phyloP scores from a whole-genome alignment of 2,888 invertebrate genomes.

The Nyleta sp. region DNA sequence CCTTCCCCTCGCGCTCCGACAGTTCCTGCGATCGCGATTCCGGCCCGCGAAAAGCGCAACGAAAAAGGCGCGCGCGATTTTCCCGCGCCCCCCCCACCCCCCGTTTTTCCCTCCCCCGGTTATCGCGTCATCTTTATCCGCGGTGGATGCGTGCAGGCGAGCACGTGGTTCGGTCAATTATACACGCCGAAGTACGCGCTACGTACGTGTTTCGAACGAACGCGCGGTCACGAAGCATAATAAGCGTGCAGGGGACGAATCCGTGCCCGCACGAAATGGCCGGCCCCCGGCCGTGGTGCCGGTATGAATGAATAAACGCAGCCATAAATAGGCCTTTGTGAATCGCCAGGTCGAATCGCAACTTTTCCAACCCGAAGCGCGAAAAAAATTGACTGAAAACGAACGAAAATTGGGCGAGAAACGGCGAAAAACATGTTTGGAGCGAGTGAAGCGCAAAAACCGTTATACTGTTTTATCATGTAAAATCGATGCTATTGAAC shows the following conservation, averaged over 20 bases:
- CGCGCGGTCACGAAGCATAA: slow-evolving; percentile 54
- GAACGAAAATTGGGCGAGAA: too few species aligned
- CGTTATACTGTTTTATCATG: too few species aligned
- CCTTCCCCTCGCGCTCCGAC: slow-evolving; percentile 30
- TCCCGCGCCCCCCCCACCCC: slow-evolving; percentile 20
- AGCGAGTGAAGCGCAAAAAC: too few species aligned
- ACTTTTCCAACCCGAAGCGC: background rate
- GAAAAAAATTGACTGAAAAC: too few species aligned
- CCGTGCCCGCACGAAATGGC: slow-evolving; percentile 72
- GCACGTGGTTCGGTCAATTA: slow-evolving; percentile 61
- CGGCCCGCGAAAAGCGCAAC: slow-evolving; percentile 52
- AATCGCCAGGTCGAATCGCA: slow-evolving; percentile 65
- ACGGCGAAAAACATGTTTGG: too few species aligned
- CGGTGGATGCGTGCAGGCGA: slow-evolving; percentile 46
- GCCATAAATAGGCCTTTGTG: slow-evolving; percentile 73
- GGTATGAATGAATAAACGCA: slow-evolving; percentile 76
- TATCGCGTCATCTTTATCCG: slow-evolving; percentile 45
- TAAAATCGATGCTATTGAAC: too few species aligned
- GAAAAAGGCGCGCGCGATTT: slow-evolving; percentile 50
- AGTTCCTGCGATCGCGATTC: slow-evolving; percentile 36
- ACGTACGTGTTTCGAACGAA: slow-evolving; percentile 26
- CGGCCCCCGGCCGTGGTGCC: slow-evolving; percentile 69
- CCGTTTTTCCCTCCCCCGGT: slow-evolving; percentile 22
- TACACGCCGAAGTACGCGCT: slow-evolving; percentile 38
- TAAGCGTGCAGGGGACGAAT: slow-evolving; percentile 66